Percentiles rank a stretch among this genome's conserved stretches.
These are phyloP conservation scores for Plagiodera versicolora DNA, from an alignment of 2,888 invertebrate species.

Conservation along the genomic window DNA sequence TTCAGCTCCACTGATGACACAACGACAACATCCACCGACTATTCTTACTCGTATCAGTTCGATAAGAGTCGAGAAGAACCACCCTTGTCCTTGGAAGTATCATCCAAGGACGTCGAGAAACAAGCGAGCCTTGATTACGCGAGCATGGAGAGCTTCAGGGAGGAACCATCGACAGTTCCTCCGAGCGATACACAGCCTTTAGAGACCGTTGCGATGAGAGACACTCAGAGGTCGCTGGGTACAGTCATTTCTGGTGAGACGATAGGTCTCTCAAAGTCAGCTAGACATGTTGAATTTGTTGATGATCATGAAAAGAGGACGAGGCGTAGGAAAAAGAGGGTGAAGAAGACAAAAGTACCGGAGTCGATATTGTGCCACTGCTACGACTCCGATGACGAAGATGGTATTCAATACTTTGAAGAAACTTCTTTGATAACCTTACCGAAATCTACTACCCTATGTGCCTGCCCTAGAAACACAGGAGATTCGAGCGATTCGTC, in stretches of 20 bases:
- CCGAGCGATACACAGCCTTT: too few species aligned
- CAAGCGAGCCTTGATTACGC: slow-evolving; percentile 49
- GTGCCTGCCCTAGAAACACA: background rate
- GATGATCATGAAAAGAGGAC: slow-evolving; percentile 5
- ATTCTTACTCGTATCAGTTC: slow-evolving; percentile 51
- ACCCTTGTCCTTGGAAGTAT: slow-evolving; percentile 4
- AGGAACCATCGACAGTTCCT: too few species aligned
- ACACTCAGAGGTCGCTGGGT: slow-evolving; percentile 18
- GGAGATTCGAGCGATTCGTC: background rate
- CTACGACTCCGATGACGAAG: slow-evolving; percentile 16
- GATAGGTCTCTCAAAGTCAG: background rate
- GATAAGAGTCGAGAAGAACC: slow-evolving; percentile 35
- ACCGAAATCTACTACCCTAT: background rate
- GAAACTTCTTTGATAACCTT: slow-evolving; percentile 13
- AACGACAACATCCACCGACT: slow-evolving; percentile 38
- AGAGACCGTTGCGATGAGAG: too few species aligned
- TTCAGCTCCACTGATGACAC: slow-evolving; percentile 12
- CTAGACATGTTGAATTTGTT: slow-evolving; percentile 26
- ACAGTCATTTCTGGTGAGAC: slow-evolving; percentile 16
- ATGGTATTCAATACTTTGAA: slow-evolving; percentile 11
- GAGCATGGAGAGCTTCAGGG: slow-evolving; percentile 47
- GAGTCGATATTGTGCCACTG: slow-evolving; percentile 3
- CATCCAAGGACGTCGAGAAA: slow-evolving; percentile 48
- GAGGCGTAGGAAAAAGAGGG: slow-evolving; percentile 15
- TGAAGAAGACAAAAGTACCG: slow-evolving; percentile 19